Evolutionary conservation across 92 coral and sea anemone species (phyloP).

Genomic region (Anthopleura xanthogrammica): DNA sequence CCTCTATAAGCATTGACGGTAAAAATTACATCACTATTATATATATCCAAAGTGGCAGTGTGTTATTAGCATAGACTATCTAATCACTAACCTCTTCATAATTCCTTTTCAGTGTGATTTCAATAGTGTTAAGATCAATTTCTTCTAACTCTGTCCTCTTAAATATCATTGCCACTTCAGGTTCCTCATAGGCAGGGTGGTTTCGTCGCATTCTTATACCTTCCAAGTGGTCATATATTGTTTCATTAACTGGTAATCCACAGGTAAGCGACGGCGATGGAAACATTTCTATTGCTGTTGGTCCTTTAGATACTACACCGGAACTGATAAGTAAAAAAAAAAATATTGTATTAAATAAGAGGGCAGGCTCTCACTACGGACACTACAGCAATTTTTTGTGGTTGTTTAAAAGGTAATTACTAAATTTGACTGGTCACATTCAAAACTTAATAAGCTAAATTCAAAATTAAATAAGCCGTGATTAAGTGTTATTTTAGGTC

Average conservation of each 20-base stretch:
- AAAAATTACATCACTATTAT: too few species aligned
- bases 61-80: too few species aligned
- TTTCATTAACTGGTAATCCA: constrained; percentile 87
- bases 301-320: constrained; percentile 62
- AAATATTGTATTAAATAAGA: background rate
- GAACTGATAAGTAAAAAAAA: constrained; percentile 36
- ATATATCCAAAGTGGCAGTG: too few species aligned
- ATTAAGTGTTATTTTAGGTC: too few species aligned
- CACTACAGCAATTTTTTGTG: too few species aligned
- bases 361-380: too few species aligned
- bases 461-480: too few species aligned
- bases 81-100: constrained; percentile 76
- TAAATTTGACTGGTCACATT: too few species aligned
- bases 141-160: constrained; percentile 92
- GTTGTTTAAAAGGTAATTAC: too few species aligned
- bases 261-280: constrained; percentile 86
- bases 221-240: constrained; percentile 86
- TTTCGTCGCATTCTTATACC: constrained; percentile 72
- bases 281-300: constrained; percentile 85
- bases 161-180: constrained; percentile 96
- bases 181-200: constrained; percentile 94
- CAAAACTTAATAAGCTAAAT: too few species aligned
- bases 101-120: constrained; percentile 75
- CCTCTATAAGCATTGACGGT: too few species aligned
- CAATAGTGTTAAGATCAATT: constrained; percentile 78